Base-by-base conservation (phyloP, 1,140 invertebrate genomes). In the Hyposmocoma kahamanoa region DNA sequence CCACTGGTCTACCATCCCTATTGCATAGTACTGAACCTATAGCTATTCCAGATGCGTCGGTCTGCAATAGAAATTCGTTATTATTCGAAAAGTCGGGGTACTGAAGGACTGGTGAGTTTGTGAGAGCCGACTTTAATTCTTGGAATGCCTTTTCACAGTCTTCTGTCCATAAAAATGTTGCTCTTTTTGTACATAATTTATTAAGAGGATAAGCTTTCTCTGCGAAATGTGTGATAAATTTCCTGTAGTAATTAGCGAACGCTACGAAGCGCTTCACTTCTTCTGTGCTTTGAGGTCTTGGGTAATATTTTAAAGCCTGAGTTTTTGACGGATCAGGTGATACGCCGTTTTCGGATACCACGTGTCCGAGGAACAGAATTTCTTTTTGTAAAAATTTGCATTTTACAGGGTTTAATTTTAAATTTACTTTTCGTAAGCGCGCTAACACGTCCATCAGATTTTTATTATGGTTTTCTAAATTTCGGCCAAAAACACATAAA, bases 201-300 rank as follows among this genome's bases (percentile, higher is more conserved):
- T 47, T 49, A 26, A 73, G 22, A 8, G 57, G 59, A 36, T 39
- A 47, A 71, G 24, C 87, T 51, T 9, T 81, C 76, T 63, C 67
- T 57, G 8, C 76, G 63, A 24, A 73, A 59, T 52, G 59, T 47
- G 68, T 41, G 19, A 88, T 77, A 52, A 85, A 87, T 56, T 64
- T 58, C 18, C 83, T 18, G 47, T 87, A 88, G 54, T 86, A 87
- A 5, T 72, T 66, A 4, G 47, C 47, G 9, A 87, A 50, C 18
- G 87, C 87, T 39, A 88, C 38, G 56, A 88, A 88, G 36, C 54
- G 42, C 69, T 77, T 76, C 15, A 87, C 53, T 21, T 84, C 58
- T 42, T 80, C 77, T 4, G 38, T 2, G 44, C 61, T 79, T 56
- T 59, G 78, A n/a, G 86, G 79, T 20, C 21, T 44, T 9, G 83